Evolutionary conservation across 1,140 invertebrate genomes (phyloP), one percentile per base, ranked within the genome.

Genomic region (Metaphire vulgaris): DNA sequence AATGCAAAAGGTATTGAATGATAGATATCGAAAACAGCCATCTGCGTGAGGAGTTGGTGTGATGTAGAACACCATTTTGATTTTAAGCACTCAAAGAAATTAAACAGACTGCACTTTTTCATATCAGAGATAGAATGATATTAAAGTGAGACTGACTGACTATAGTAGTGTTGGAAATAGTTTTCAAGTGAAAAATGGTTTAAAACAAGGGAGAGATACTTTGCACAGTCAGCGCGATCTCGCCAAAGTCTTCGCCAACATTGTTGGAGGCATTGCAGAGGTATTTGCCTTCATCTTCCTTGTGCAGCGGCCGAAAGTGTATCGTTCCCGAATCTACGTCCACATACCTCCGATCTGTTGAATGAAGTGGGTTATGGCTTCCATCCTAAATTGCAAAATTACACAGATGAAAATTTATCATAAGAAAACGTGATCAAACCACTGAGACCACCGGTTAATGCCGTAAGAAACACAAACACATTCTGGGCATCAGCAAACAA

Each of bases 211-310:
- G 6, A 56, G 41, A 72, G 26, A 64, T 30, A 78, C 77, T 69
- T 14, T 64, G 33, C 28, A 78, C 77, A 31, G 28, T n/a, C n/a
- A 78, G 77, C 28, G 16, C 30, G 67, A 76, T 65, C 14, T 69
- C 68, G 26, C 21, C 30, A 0, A 90, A 90, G 41, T 88, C 89
- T 16, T 90, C 92, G n/a, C 91, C 92, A 14, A 93, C 95, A n/a
- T 89, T 89, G 81, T 96, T 96, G 75, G 88, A 87, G 0, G 93
- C 93, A 41, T 92, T 89, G 82, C 94, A 97, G 81, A 91, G 92
- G 84, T 97, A 97, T 0, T 96, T 84, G 0, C 94, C 95, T 85
- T 96, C 94, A 84, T 96, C 92, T 0, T 87, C 87, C 65, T 91
- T 89, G 69, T 90, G 89, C 0, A 95, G 80, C 32, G 77, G 77